Evolutionary conservation across 1,140 invertebrate species (phyloP), one percentile per base, ranked within the genome.

Genomic region (Drosophila suzukii): DNA sequence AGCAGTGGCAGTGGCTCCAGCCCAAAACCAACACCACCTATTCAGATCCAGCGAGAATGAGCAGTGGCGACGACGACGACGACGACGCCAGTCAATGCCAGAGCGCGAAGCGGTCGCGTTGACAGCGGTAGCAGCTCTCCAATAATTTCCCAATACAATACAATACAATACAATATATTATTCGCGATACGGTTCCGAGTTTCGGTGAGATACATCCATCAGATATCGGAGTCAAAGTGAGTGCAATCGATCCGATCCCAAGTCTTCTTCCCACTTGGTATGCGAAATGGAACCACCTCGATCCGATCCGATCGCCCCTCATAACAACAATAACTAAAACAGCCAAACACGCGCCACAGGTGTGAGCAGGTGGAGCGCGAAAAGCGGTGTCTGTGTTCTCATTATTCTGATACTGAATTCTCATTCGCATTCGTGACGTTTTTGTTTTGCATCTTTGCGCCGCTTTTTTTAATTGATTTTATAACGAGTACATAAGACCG

Each of bases 101-200:
- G 82, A 86, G 81, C 82, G 82, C 79, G 83, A 86, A 81, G 68
- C 78, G 74, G 78, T 79, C 81, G 81, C 78, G 81, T 85, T 85
- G 81, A 86, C 81, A 85, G 81, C 81, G 81, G 83, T 34, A 75
- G 77, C 81, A 76, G 76, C 81, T 81, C 70, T 82, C 74, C 61
- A 85, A 78, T 75, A 72, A 65, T 71, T 49, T 63, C 60, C 50
- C 38, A 66, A 51, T 51, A 32, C 27, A 27, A 27, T 32, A 34
- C 32, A 34, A 34, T 34, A 51, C 49, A 10, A 51, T 34, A 51
- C 49, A 15, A 51, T 51, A 49, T 63, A 47, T 30, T 65, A 53
- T 47, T 65, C 71, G 41, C 36, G 62, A 63, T 53, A 17, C 27
- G 54, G 34, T 58, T 32, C 41, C 38, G 38, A 41, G 47, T 47